phyloP scores from a whole-genome alignment of 2,888 invertebrate genomes.

The Brenthis daphne region DNA sequence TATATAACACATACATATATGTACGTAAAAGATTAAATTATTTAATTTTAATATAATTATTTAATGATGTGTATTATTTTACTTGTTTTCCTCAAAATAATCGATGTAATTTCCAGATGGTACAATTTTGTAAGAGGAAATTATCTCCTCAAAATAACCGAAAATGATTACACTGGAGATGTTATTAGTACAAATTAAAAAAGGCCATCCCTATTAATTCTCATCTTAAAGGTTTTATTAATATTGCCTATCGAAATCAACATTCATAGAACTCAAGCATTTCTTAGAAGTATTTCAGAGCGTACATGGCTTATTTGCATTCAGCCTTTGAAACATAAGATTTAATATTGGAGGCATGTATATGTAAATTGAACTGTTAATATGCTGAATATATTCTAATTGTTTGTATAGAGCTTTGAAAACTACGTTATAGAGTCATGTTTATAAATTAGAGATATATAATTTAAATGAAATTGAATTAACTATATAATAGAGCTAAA shows the following conservation, averaged over 20 bases:
- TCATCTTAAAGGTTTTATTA: conserved; percentile 32
- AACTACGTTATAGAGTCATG: too few relatives aligned
- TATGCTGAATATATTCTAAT: conserved; percentile 2
- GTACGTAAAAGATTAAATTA: too few relatives aligned
- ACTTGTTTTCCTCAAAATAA: conserved; percentile 7
- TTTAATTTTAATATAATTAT: too few relatives aligned
- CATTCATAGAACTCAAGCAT: not conserved
- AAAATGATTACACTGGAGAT: conserved; percentile 3
- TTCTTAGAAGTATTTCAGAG: conserved; percentile 1
- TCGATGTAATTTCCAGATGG: conserved; percentile 24
- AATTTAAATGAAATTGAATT: too few relatives aligned
- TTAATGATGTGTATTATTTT: too few relatives aligned
- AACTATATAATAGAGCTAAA: too few relatives aligned
- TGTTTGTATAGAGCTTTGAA: not conserved
- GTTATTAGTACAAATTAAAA: conserved; percentile 39
- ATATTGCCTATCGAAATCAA: conserved; percentile 19
- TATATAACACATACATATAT: too few relatives aligned
- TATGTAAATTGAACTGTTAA: conserved; percentile 11
- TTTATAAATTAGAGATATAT: too few relatives aligned
- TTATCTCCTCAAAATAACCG: not conserved
- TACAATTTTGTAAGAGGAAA: conserved; percentile 36
- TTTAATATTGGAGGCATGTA: not conserved
- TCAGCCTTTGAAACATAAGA: conserved; percentile 3
- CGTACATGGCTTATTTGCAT: not conserved
- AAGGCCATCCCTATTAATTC: conserved; percentile 36